A percentile compares a stretch with the other conserved stretches of the same genome.
Evolutionary conservation across 2,888 invertebrate species (phyloP).

Genomic region (Chrysotoxum bicinctum): DNA sequence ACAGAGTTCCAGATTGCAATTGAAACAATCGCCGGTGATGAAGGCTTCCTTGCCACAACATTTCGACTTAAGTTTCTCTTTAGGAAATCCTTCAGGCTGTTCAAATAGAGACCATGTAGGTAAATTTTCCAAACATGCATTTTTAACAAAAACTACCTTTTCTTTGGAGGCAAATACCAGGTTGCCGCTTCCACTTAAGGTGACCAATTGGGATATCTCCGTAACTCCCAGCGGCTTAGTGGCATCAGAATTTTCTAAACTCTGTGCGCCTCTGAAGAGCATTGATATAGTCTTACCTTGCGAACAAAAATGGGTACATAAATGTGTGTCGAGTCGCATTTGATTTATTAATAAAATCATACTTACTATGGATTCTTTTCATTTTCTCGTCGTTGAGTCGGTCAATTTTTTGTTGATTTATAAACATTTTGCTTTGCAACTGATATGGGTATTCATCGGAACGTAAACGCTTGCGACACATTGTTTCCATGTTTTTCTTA

Average conservation of each 20-base stretch:
- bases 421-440: constrained; percentile 70
- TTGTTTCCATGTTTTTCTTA: constrained; percentile 39
- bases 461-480: constrained; percentile 66
- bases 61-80: constrained; percentile 54
- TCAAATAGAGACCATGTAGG: neutral
- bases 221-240: neutral
- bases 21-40: constrained; percentile 70
- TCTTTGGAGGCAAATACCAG: constrained; percentile 48
- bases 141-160: constrained; percentile 35
- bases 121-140: neutral
- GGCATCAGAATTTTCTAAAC: constrained; percentile 49
- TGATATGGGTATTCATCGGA: constrained; percentile 65
- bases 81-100: constrained; percentile 58
- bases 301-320: neutral
- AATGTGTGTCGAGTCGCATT: no score
- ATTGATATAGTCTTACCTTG: constrained; percentile 71
- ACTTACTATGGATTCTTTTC: constrained; percentile 72
- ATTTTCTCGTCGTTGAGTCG: constrained; percentile 64
- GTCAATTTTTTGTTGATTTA: constrained; percentile 71
- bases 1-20: constrained; percentile 73
- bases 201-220: constrained; percentile 43
- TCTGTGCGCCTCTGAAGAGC: constrained; percentile 69
- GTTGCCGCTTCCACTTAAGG: constrained; percentile 64
- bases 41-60: constrained; percentile 73
- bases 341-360: neutral